Evolutionary conservation across 2,797 vertebrate genomes (phyloP), one percentile per base, ranked within the genome.

Genomic region (Atherinosoma microstoma): DNA sequence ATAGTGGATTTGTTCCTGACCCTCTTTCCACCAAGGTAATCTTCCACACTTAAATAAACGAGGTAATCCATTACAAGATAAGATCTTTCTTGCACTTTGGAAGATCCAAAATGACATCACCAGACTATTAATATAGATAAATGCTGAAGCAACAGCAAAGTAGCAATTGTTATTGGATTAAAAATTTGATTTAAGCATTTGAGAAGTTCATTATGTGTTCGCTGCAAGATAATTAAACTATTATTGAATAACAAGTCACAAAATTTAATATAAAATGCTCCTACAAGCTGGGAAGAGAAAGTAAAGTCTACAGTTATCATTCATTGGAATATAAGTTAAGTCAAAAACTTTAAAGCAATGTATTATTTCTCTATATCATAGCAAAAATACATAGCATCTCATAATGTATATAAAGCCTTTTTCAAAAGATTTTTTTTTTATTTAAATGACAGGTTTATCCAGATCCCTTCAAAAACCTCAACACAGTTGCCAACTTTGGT

Each of bases 21-120:
- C 63, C 29, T 79, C 16, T 62, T 60, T 74, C 58, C 69, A 59
- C 30, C 32, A 70, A 47, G 20, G 30, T 66, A 77, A 80, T 75
- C 61, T 74, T 15, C 13, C 3, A 0, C 73, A 53, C 27, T 79
- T 56, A 58, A 38, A 29, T 38, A 60, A 35, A 70, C 72, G 22
- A 60, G 27, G 3, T 51, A 42, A 54, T 75, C 29, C 36, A 67
- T 69, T 70, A 58, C 67, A 36, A 71, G 9, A 12, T 45, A 27
- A 73, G 4, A 67, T 36, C 47, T 54, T 22, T 22, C 40, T 38
- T 30, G 34, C 38, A 18, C 20, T 73, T 58, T 64, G 24, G 47
- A 32, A 72, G 64, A 49, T 34, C 30, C 40, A 68, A 70, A 62
- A 60, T 64, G 2, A 75, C 1, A n/a, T 71, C 64, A 68, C 6